Percentiles rank a stretch among this genome's conserved stretches.
Conservation (phyloP, 2,797 vertebrate genomes). For the Manis pentadactyla region DNA sequence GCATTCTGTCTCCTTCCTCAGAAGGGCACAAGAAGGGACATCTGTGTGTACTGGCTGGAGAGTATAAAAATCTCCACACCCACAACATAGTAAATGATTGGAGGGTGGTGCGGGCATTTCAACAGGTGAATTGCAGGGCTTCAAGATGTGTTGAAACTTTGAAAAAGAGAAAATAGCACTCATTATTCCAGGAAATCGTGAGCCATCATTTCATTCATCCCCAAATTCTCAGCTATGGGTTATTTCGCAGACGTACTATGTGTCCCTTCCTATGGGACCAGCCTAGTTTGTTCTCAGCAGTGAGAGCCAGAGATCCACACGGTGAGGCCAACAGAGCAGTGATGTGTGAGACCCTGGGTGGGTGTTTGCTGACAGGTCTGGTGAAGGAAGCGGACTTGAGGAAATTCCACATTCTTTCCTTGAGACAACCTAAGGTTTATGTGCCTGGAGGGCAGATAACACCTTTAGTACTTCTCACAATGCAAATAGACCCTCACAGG, state of each 20-base stretch:
- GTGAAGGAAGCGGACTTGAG: conserved; percentile 71
- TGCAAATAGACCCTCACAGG: neutral
- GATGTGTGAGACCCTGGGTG: conserved; percentile 75
- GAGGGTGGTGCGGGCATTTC: conserved; percentile 14
- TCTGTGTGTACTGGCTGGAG: neutral
- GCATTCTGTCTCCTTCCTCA: neutral
- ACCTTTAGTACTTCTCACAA: neutral
- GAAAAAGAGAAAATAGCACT: conserved; percentile 57
- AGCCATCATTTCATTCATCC: conserved; percentile 76
- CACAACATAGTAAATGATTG: neutral
- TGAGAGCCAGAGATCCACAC: conserved; percentile 73
- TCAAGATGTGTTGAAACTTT: conserved; percentile 70
- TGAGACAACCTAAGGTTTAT: conserved; percentile 67
- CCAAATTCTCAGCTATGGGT: conserved; percentile 62
- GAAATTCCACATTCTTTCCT: conserved; percentile 77
- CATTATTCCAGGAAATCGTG: conserved; percentile 70
- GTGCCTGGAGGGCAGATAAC: conserved; percentile 63
- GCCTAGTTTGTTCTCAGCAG: conserved; percentile 81
- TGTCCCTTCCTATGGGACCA: conserved; percentile 75
- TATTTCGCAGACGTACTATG: conserved; percentile 77
- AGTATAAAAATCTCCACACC: conserved; percentile 52
- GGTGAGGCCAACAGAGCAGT: conserved; percentile 78
- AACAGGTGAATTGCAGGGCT: neutral
- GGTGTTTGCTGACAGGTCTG: conserved; percentile 62
- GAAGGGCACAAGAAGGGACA: neutral